Conservation (phyloP, 1,140 invertebrate genomes). For the Drosophila azteca region DNA sequence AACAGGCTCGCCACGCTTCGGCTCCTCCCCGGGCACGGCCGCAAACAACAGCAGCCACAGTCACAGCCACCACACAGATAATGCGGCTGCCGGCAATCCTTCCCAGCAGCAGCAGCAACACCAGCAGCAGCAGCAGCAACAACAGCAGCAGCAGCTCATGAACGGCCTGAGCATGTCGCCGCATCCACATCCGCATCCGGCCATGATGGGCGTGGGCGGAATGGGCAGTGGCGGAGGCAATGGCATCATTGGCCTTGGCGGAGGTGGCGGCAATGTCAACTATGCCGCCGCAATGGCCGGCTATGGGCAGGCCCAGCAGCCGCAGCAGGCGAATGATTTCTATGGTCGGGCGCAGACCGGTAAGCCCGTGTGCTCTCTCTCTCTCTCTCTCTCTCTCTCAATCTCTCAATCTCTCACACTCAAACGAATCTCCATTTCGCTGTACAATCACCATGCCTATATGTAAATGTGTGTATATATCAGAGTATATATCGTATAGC, state of each 20-base stretch:
- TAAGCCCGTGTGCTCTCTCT: constrained; percentile 78
- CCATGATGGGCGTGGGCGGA: constrained; percentile 71
- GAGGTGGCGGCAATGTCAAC: constrained; percentile 47
- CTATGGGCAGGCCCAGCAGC: constrained; percentile 64
- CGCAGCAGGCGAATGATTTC: constrained; percentile 77
- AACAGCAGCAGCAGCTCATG: constrained; percentile 68
- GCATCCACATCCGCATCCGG: constrained; percentile 64
- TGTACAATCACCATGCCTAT: constrained; percentile 48
- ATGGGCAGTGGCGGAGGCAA: constrained; percentile 73
- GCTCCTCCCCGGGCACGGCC: constrained; percentile 64
- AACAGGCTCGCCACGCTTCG: constrained; percentile 82
- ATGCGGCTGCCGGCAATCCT: constrained; percentile 27
- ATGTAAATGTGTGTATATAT: constrained; percentile 28
- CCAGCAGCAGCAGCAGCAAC: constrained; percentile 62
- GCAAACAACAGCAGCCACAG: constrained; percentile 46
- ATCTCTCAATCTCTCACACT: constrained; percentile 20
- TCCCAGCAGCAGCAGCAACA: constrained; percentile 46
- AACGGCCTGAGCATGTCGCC: constrained; percentile 70
- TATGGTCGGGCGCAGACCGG: constrained; percentile 83
- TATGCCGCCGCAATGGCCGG: constrained; percentile 45
- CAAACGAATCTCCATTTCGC: constrained; percentile 28
- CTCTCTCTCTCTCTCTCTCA: constrained; percentile 42
- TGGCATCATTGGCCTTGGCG: constrained; percentile 71
- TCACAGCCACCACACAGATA: constrained; percentile 46
- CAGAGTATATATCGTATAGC: constrained; percentile 20